A percentile compares a stretch with the other conserved stretches of the same genome.
Evolutionary conservation across 2,113 vertebrate genomes (phyloP).

Genomic region (human (Homo sapiens)): DNA sequence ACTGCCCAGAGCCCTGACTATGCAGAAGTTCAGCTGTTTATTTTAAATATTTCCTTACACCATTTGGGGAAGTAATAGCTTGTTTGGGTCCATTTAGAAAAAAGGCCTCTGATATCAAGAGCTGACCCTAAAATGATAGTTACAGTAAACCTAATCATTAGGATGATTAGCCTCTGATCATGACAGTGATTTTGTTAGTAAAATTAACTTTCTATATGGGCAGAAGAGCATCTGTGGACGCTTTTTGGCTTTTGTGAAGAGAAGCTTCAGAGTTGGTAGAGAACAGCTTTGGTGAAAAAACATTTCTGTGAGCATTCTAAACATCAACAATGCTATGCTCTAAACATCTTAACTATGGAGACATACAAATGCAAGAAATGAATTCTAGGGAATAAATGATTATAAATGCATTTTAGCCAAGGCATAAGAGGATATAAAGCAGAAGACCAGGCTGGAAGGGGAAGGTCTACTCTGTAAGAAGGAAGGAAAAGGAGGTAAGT

Average conservation of each 20-base stretch:
- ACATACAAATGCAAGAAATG: background rate
- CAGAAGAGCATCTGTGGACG: background rate
- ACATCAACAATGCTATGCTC: background rate
- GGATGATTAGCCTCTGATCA: background rate
- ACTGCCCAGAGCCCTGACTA: too few relatives aligned
- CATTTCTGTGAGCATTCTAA: background rate
- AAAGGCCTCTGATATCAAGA: conserved; percentile 63
- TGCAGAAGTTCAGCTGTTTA: conserved; percentile 9
- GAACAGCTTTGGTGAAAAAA: background rate
- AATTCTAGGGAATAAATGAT: background rate
- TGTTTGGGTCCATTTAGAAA: conserved; percentile 72
- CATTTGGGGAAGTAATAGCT: conserved; percentile 72
- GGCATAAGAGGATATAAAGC: background rate
- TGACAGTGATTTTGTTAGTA: background rate
- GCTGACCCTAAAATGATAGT: conserved; percentile 67
- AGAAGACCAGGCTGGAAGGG: background rate
- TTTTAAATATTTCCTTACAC: conserved; percentile 64
- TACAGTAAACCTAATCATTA: conserved; percentile 58
- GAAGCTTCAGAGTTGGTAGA: background rate
- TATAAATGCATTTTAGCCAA: background rate
- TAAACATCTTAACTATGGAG: background rate
- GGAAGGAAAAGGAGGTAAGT: background rate
- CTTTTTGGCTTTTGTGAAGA: background rate
- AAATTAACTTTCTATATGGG: background rate
- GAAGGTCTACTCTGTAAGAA: background rate